phyloP scores from a whole-genome alignment of 2,888 invertebrate species.

The Agonopterix alstromeriana region DNA sequence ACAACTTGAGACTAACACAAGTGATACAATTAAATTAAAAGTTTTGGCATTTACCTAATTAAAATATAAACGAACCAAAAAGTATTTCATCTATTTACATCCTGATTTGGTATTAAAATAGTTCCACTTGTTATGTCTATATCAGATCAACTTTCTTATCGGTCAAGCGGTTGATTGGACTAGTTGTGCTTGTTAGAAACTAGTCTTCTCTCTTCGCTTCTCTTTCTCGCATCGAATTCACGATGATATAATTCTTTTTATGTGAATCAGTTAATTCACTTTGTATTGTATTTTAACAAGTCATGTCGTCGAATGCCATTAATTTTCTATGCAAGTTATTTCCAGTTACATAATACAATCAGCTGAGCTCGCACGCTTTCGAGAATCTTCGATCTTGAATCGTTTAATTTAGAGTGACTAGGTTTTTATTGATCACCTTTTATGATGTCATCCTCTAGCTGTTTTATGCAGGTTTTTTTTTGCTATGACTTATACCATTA shows the following conservation, averaged over 20 bases:
- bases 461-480: conserved; percentile 12
- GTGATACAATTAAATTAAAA: background rate
- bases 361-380: conserved; percentile 20
- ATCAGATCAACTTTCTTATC: conserved; percentile 21
- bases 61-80: background rate
- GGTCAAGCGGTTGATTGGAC: conserved; percentile 17
- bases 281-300: background rate
- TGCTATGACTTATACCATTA: conserved; percentile 3
- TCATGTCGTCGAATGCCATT: conserved; percentile 2
- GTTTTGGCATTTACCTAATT: background rate
- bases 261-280: background rate
- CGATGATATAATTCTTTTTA: background rate
- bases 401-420: conserved; percentile 19
- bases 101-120: background rate
- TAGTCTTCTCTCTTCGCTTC: conserved; percentile 1
- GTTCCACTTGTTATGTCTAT: background rate
- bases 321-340: conserved; percentile 11
- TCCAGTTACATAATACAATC: conserved; percentile 19
- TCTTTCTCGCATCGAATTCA: background rate
- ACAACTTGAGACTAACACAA: background rate
- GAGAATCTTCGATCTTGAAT: conserved; percentile 23
- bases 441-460: conserved; percentile 24
- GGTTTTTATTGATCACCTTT: conserved; percentile 9
- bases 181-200: conserved; percentile 1
- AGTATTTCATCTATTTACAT: background rate